Conservation (phyloP, 1,140 invertebrate species). For the Orius insidiosus region DNA sequence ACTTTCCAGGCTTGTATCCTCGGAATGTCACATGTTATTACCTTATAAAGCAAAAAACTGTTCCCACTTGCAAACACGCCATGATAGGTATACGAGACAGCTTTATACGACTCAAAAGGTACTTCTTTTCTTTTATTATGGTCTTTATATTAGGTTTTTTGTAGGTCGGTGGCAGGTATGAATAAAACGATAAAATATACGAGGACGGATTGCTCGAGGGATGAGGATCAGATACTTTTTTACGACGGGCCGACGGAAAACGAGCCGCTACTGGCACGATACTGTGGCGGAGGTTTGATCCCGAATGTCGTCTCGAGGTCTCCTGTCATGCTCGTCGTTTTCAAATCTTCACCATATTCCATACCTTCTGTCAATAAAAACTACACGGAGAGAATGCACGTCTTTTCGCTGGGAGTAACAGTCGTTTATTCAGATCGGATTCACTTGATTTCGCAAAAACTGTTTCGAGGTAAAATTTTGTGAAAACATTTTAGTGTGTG, state of each 20-base stretch:
- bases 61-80: constrained; percentile 71
- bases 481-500: no score
- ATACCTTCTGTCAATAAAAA: constrained; percentile 20
- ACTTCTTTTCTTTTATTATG: constrained; percentile 12
- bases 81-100: constrained; percentile 61
- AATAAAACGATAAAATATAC: constrained; percentile 49
- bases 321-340: constrained; percentile 68
- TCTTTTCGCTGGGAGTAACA: constrained; percentile 63
- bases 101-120: constrained; percentile 14
- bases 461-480: no score
- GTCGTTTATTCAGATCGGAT: constrained; percentile 75
- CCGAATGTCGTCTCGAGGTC: constrained; percentile 54
- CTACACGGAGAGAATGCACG: constrained; percentile 20
- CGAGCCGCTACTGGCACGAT: constrained; percentile 56
- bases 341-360: constrained; percentile 28
- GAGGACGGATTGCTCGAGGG: constrained; percentile 59
- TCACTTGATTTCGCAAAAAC: constrained; percentile 47
- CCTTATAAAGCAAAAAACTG: constrained; percentile 59
- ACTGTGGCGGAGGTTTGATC: constrained; percentile 69
- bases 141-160: constrained; percentile 12
- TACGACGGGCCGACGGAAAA: constrained; percentile 55
- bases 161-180: constrained; percentile 25
- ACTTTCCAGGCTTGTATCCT: constrained; percentile 82
- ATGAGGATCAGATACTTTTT: constrained; percentile 65
- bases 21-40: constrained; percentile 70